Evolutionary conservation across 1,140 invertebrate species (phyloP), one percentile per base, ranked within the genome.

Genomic region (Polypedilum vanderplanki): DNA sequence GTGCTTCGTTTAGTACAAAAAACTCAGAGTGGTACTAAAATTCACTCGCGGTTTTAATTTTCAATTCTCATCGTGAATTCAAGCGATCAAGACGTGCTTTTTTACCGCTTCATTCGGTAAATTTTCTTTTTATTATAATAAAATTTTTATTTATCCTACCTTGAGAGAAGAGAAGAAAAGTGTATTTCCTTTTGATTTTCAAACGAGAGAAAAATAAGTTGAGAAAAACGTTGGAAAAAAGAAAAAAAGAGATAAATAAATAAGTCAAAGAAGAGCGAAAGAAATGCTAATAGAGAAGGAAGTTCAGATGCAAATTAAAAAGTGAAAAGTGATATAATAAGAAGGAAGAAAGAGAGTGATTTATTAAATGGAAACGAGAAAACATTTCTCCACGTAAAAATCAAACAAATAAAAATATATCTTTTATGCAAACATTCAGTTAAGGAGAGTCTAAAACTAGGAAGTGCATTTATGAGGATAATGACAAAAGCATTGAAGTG

Each of bases 31-130:
- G 12, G 46, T 57, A 57, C 46, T 57, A 57, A 57, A 57, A n/a
- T 57, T n/a, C n/a, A 57, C 46, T 57, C 46, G 46, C 46, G 46
- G 46, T 57, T 57, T 57, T 57, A n/a, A 15, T 57, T 57, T 12
- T 57, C n/a, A 57, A 57, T 57, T 57, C 46, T 57, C 46, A 57
- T 57, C 46, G 46, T 57, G 46, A 57, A 57, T 57, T 57, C 46
- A 57, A 57, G 12, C 46, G 46, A 57, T 57, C 12, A 57, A 57
- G 46, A 57, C 46, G 46, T 57, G 46, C 46, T n/a, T 57, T 33
- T 33, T 33, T 46, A 57, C 46, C 46, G 46, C 46, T n/a, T 57
- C 10, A 15, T n/a, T 57, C 46, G 46, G 46, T 57, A n/a, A 57
- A 57, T 57, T 57, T 57, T 57, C 10, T 57, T 57, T 57, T 15